Evolutionary conservation across 2,113 vertebrate genomes (phyloP).

Genomic region (Noturus placidus): DNA sequence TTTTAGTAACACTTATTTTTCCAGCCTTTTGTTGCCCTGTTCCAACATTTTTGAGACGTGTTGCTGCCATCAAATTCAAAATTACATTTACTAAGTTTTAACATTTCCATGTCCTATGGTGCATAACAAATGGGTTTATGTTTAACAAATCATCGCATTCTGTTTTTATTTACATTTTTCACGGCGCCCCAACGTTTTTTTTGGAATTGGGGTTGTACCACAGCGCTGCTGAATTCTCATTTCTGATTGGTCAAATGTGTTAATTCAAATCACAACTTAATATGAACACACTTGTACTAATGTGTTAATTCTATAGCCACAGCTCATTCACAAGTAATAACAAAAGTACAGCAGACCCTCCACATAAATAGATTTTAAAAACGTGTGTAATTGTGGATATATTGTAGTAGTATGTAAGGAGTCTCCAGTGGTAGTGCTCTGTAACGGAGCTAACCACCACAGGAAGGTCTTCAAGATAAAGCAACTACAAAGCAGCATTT

Average conservation of each 20-base stretch:
- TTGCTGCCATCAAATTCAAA: too few relatives aligned
- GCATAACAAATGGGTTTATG: too few relatives aligned
- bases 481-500: neutral
- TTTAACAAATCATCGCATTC: too few relatives aligned
- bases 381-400: neutral
- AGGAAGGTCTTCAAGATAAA: neutral
- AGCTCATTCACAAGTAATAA: neutral
- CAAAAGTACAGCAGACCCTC: neutral
- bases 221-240: neutral
- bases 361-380: neutral
- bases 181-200: too few relatives aligned
- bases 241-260: neutral
- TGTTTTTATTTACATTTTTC: too few relatives aligned
- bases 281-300: neutral
- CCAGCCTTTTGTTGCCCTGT: too few relatives aligned
- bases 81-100: too few relatives aligned
- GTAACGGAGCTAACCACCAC: neutral
- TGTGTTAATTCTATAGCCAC: neutral
- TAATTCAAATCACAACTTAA: too few relatives aligned
- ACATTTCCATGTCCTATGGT: too few relatives aligned
- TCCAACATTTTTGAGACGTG: too few relatives aligned
- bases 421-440: neutral
- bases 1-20: too few relatives aligned
- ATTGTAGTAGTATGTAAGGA: neutral
- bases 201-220: neutral